phyloP scores from a whole-genome alignment of 2,888 invertebrate genomes.

The Pinctada fucata region DNA sequence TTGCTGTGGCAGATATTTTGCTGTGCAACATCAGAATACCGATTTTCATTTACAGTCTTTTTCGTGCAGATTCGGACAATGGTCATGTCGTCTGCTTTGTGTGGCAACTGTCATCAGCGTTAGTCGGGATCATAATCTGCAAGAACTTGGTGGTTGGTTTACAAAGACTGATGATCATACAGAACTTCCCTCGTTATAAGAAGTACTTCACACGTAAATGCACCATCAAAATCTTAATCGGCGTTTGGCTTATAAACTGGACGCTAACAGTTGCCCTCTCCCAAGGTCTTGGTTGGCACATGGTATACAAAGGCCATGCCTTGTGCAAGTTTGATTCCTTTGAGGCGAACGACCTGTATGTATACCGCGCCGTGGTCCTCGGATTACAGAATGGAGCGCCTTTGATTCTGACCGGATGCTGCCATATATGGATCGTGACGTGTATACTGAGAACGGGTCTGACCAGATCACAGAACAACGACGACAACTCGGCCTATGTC shows the following conservation, averaged over 20 bases:
- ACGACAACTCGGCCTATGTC: conserved; percentile 35
- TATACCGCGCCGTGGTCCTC: conserved; percentile 14
- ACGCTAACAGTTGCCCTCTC: conserved; percentile 16
- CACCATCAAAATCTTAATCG: conserved; percentile 19
- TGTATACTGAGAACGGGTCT: conserved; percentile 37
- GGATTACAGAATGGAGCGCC: conserved; percentile 27
- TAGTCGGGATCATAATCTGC: conserved; percentile 34
- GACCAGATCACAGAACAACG: conserved; percentile 30
- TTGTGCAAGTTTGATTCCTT: conserved; percentile 8
- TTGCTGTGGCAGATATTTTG: conserved; percentile 38
- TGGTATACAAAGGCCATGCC: conserved; percentile 5
- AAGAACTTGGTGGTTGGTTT: conserved; percentile 42
- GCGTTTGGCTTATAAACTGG: conserved; percentile 20
- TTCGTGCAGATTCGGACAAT: conserved; percentile 16
- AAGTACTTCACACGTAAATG: conserved; percentile 34
- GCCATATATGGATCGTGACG: conserved; percentile 39
- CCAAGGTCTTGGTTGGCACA: not conserved
- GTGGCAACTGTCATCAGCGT: conserved; percentile 37
- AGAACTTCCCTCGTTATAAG: conserved; percentile 37
- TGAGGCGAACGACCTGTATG: not conserved
- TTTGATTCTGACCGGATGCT: conserved; percentile 23
- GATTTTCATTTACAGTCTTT: conserved; percentile 30
- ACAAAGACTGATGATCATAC: conserved; percentile 42
- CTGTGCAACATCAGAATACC: conserved; percentile 38
- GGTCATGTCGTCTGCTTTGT: conserved; percentile 28